Conservation (phyloP, 2,797 vertebrate genomes). For the Sitta carolinensis region DNA sequence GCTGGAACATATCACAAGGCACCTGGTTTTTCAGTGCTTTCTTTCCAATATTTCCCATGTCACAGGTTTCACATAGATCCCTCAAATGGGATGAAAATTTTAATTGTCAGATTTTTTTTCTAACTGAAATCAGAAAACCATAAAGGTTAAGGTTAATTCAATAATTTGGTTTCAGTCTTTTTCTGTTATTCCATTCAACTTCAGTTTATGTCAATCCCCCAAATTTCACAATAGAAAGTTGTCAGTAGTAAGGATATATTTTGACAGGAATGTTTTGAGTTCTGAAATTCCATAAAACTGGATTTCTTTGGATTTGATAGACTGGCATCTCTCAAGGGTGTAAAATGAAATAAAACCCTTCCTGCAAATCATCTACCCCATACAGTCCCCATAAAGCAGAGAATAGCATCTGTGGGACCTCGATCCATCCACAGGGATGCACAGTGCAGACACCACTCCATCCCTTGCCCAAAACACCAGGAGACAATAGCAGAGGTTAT, state of each 20-base stretch:
- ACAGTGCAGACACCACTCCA: background rate
- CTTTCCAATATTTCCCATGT: background rate
- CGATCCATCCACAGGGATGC: fast-evolving
- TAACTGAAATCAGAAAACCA: background rate
- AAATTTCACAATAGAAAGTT: background rate
- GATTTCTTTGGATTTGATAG: background rate
- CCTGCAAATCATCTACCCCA: background rate
- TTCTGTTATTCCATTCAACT: background rate
- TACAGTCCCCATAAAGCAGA: background rate
- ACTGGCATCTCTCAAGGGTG: background rate
- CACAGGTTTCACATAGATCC: background rate
- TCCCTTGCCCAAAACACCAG: background rate
- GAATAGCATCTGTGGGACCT: background rate
- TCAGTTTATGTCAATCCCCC: background rate
- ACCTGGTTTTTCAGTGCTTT: background rate
- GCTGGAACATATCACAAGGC: background rate
- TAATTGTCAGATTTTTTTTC: background rate
- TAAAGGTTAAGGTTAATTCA: background rate
- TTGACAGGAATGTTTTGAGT: background rate
- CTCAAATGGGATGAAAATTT: background rate
- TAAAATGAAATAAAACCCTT: background rate
- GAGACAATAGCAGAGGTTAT: background rate
- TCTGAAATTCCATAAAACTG: background rate
- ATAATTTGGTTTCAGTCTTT: background rate
- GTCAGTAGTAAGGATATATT: background rate